These are phyloP conservation scores for Ceratina calcarata DNA, from an alignment of 1,140 invertebrate species.

Conservation along the genomic window DNA sequence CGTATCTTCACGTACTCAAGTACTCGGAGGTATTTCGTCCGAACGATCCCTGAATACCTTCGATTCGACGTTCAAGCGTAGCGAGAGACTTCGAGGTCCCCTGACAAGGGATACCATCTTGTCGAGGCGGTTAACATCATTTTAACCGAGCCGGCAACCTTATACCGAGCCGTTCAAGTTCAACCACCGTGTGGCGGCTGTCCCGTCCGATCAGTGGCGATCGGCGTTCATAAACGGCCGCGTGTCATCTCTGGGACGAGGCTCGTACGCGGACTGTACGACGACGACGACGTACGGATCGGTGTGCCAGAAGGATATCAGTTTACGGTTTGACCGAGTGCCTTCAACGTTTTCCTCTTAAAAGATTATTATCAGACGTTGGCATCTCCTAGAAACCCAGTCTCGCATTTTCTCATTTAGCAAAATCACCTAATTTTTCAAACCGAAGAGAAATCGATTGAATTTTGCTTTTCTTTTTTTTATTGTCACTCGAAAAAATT, in stretches of 20 bases:
- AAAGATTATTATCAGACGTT: conserved; percentile 47
- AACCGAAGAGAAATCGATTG: too few relatives aligned
- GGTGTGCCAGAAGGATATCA: conserved; percentile 57
- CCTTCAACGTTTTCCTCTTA: conserved; percentile 49
- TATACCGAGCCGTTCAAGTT: conserved; percentile 54
- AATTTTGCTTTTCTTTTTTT: neutral
- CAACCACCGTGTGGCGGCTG: conserved; percentile 63
- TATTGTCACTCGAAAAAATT: too few relatives aligned
- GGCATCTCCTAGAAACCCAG: conserved; percentile 5
- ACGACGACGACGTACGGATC: neutral
- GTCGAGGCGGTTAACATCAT: conserved; percentile 63
- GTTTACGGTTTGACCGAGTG: conserved; percentile 60
- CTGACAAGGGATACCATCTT: conserved; percentile 46
- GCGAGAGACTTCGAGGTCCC: neutral
- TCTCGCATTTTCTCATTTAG: neutral
- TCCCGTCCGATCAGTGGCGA: conserved; percentile 58
- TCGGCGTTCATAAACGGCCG: conserved; percentile 32
- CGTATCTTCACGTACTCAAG: too few relatives aligned
- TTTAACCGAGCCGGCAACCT: conserved; percentile 62
- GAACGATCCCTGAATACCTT: too few relatives aligned
- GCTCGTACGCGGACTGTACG: neutral
- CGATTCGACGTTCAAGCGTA: too few relatives aligned
- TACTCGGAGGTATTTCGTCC: too few relatives aligned
- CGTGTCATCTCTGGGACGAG: conserved; percentile 38
- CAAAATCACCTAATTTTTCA: too few relatives aligned